Conservation (phyloP, 2,888 invertebrate species). For the Acholoe squamosa region DNA sequence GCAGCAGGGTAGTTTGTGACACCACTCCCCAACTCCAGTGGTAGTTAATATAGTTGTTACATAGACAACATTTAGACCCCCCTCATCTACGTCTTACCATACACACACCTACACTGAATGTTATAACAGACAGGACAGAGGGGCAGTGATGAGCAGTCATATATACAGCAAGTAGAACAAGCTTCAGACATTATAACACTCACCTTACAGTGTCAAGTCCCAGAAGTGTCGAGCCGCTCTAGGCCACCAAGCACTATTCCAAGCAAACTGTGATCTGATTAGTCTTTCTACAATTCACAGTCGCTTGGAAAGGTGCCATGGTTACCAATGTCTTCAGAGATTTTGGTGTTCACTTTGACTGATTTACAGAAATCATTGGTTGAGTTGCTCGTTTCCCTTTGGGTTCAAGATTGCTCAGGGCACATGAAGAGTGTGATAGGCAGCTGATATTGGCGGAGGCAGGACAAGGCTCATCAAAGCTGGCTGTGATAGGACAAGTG, state of each 20-base stretch:
- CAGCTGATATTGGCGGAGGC: neutral
- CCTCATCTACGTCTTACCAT: neutral
- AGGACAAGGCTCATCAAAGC: conserved; percentile 92
- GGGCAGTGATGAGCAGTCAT: neutral
- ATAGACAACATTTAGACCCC: neutral
- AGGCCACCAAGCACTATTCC: conserved; percentile 58
- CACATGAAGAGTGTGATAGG: neutral
- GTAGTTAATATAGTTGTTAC: neutral
- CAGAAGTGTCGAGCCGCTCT: neutral
- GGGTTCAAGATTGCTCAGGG: neutral
- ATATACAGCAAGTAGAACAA: neutral
- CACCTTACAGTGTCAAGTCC: neutral
- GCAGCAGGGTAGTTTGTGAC: neutral
- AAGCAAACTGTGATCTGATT: conserved; percentile 70
- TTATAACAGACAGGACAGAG: neutral
- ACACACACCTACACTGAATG: neutral
- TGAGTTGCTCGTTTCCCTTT: neutral
- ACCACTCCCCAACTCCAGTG: neutral
- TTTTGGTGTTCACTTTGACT: too few species aligned
- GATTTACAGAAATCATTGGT: neutral
- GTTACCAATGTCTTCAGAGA: neutral
- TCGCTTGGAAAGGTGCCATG: conserved; percentile 60
- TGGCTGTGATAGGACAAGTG: conserved; percentile 91
- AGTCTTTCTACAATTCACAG: conserved; percentile 54
- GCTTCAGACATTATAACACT: neutral